Evolutionary conservation across 1,140 invertebrate species (phyloP).

Genomic region (Fopius arisanus): DNA sequence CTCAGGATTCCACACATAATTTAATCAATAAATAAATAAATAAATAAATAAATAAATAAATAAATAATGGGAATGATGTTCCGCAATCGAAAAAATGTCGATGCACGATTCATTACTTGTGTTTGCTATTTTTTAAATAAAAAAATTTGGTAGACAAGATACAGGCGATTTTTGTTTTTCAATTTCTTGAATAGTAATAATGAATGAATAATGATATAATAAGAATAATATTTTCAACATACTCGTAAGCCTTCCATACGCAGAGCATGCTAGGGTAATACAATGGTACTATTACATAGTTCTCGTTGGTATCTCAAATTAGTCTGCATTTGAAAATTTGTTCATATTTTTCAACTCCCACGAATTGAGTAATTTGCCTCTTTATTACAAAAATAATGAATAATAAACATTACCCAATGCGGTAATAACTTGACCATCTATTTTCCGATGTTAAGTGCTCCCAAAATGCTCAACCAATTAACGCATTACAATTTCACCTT

Average conservation of each 20-base stretch:
- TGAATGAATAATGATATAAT: constrained; percentile 10
- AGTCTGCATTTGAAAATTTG: not conserved
- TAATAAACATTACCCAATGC: not conserved
- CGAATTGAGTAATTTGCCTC: not conserved
- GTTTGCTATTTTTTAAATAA: constrained; percentile 10
- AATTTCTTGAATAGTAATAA: constrained; percentile 6
- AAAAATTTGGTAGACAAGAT: constrained; percentile 3
- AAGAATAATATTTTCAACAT: constrained; percentile 12
- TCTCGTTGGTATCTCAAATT: not conserved
- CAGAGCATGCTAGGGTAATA: constrained; percentile 6
- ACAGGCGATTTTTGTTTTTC: constrained; percentile 6
- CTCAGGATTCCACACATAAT: not conserved
- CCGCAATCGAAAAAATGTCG: not conserved
- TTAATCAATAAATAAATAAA: not conserved
- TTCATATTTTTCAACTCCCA: not conserved
- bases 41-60: not conserved
- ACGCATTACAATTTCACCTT: not conserved
- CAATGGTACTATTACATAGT: constrained; percentile 6
- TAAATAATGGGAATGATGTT: not conserved
- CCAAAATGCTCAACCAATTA: not conserved
- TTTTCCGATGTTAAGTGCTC: not conserved
- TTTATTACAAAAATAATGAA: constrained; percentile 19
- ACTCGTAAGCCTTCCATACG: constrained; percentile 1
- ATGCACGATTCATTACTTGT: not conserved
- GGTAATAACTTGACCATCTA: not conserved